phyloP scores from a whole-genome alignment of 2,113 vertebrate genomes.

The Romanogobio albipinnatus region DNA sequence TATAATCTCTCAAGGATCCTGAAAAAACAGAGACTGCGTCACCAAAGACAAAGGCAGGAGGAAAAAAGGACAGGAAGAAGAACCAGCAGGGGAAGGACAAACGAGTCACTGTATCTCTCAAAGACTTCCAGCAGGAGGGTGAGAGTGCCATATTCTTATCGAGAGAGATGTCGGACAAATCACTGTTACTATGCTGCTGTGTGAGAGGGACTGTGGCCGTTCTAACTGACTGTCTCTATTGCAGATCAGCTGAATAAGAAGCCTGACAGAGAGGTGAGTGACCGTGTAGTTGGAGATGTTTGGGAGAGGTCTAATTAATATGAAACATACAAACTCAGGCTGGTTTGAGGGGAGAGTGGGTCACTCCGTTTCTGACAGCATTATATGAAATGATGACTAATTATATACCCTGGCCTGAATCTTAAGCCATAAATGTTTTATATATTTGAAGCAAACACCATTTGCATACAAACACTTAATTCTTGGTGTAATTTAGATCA shows the following conservation, averaged over 20 bases:
- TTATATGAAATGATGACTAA: background rate
- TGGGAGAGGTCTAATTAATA: background rate
- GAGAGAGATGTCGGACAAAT: background rate
- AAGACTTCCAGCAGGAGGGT: slow-evolving; percentile 91
- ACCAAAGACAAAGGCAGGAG: slow-evolving; percentile 79
- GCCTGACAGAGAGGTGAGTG: slow-evolving; percentile 86
- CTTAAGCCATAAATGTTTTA: too few species aligned
- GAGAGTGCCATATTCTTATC: background rate
- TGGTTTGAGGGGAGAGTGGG: background rate
- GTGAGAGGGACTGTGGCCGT: background rate
- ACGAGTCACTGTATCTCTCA: slow-evolving; percentile 87
- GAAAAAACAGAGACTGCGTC: slow-evolving; percentile 78
- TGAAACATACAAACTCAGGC: background rate
- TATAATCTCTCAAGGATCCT: slow-evolving; percentile 69
- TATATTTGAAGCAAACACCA: too few species aligned
- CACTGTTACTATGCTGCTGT: background rate
- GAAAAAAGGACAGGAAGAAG: slow-evolving; percentile 92
- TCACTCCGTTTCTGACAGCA: too few species aligned
- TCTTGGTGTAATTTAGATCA: too few species aligned
- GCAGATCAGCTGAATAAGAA: slow-evolving; percentile 83
- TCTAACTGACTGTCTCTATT: slow-evolving; percentile 56
- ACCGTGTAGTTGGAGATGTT: background rate
- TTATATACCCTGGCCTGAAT: too few species aligned
- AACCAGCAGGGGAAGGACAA: slow-evolving; percentile 90
- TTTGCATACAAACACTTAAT: too few species aligned